Conservation (phyloP, 2,113 vertebrate genomes). For the Oncorhynchus gorbuscha region DNA sequence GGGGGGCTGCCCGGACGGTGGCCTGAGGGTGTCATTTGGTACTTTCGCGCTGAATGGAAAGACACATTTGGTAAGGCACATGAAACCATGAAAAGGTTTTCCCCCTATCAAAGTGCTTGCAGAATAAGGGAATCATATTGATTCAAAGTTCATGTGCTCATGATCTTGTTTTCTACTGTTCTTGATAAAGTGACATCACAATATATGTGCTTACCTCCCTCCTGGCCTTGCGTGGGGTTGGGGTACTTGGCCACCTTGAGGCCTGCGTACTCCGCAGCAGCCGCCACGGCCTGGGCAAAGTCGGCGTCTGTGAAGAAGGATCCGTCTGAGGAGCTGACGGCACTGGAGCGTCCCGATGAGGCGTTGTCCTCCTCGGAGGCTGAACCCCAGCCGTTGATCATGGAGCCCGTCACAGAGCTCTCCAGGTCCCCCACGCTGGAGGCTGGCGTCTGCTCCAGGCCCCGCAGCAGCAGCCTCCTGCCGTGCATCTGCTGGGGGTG, state of each 20-base stretch:
- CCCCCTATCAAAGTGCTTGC: not conserved
- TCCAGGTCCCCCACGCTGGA: slow-evolving; percentile 96
- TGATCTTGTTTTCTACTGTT: too few relatives aligned
- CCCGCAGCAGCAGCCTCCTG: slow-evolving; percentile 85
- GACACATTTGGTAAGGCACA: not conserved
- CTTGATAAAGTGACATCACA: too few relatives aligned
- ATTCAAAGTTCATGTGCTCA: too few relatives aligned
- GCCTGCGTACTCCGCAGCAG: slow-evolving; percentile 92
- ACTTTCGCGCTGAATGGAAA: slow-evolving; percentile 82
- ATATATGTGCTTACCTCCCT: slow-evolving; percentile 47
- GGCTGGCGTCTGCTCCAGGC: slow-evolving; percentile 94
- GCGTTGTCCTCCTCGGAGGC: slow-evolving; percentile 97
- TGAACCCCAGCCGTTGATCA: slow-evolving; percentile 99
- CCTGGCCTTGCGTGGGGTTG: slow-evolving; percentile 55
- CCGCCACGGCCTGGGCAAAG: slow-evolving; percentile 95
- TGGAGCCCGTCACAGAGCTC: slow-evolving; percentile 97
- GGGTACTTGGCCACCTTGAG: slow-evolving; percentile 88
- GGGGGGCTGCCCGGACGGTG: slow-evolving; percentile 91
- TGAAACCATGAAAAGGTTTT: not conserved
- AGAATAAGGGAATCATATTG: too few relatives aligned
- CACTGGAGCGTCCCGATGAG: slow-evolving; percentile 92
- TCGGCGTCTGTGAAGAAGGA: slow-evolving; percentile 98
- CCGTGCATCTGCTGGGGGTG: slow-evolving; percentile 71
- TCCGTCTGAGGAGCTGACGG: slow-evolving; percentile 94
- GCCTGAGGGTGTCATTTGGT: slow-evolving; percentile 85